Evolutionary conservation across 64 coral and sea anemone genomes (phyloP).

Genomic region (Astreopora myriophthalma): DNA sequence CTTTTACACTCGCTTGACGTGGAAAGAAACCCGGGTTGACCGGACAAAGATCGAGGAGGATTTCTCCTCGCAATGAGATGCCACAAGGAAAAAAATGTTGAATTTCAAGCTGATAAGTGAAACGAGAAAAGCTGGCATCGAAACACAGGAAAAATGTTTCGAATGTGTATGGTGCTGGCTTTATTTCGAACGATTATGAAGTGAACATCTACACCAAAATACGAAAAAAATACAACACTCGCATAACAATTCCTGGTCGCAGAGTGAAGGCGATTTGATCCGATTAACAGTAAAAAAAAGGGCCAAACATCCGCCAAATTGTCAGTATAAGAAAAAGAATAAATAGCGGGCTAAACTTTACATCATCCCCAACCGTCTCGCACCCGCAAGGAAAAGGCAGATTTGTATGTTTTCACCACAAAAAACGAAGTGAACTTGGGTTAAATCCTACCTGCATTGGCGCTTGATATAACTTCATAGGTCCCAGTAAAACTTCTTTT

Average conservation of each 20-base stretch:
- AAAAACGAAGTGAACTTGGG: conserved; percentile 2
- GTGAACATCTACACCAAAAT: conserved; percentile 30
- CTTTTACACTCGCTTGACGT: conserved; percentile 12
- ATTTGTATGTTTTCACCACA: conserved; percentile 48
- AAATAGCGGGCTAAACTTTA: conserved; percentile 21
- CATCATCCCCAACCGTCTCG: conserved; percentile 54
- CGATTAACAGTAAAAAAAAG: background rate
- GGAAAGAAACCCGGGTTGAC: conserved; percentile 13
- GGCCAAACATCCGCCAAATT: background rate
- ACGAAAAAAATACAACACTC: background rate
- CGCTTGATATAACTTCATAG: conserved; percentile 96
- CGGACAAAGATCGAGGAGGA: background rate
- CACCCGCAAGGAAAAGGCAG: conserved; percentile 59
- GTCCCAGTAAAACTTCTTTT: conserved; percentile 86
- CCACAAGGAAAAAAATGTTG: background rate
- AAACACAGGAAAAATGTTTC: conserved; percentile 19
- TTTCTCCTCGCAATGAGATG: conserved; percentile 31
- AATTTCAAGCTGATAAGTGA: background rate
- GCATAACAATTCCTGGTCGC: background rate
- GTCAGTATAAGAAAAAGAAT: background rate
- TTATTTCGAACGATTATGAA: conserved; percentile 12
- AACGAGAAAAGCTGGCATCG: conserved; percentile 1
- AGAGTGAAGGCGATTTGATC: conserved; percentile 6
- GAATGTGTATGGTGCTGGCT: conserved; percentile 1
- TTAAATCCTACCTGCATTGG: conserved; percentile 88